These are phyloP conservation scores for Drosophila yakuba DNA, from an alignment of 1,140 invertebrate genomes.

Conservation along the genomic window DNA sequence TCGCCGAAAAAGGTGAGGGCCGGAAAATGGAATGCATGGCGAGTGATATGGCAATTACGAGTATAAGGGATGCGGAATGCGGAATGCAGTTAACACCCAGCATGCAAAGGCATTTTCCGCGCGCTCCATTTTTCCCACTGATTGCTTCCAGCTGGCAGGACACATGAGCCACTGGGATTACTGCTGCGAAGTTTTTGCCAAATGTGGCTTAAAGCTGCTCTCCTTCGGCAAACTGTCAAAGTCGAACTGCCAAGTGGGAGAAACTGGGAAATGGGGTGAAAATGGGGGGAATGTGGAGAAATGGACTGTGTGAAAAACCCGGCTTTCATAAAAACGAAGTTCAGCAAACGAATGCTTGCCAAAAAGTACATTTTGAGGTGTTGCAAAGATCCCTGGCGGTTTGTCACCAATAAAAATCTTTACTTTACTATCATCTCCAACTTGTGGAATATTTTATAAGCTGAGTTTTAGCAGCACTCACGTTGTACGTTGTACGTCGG, in stretches of 20 bases:
- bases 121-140: conserved; percentile 14
- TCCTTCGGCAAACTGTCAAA: conserved; percentile 31
- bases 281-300: too few species aligned
- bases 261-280: conserved; percentile 3
- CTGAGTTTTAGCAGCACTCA: not conserved
- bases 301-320: not conserved
- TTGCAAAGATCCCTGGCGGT: not conserved
- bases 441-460: not conserved
- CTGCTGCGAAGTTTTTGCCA: not conserved
- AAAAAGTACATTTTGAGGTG: not conserved
- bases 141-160: conserved; percentile 22
- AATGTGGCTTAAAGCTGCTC: conserved; percentile 6
- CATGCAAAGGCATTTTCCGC: conserved; percentile 7
- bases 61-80: conserved; percentile 37
- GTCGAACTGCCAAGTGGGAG: conserved; percentile 14
- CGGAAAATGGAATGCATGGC: conserved; percentile 1
- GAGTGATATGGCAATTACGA: conserved; percentile 42
- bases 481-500: not conserved
- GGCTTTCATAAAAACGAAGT: not conserved
- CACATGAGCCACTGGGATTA: conserved; percentile 21
- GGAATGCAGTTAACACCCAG: conserved; percentile 18
- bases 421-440: not conserved
- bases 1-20: not conserved
- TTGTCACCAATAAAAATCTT: not conserved
- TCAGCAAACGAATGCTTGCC: not conserved